phyloP scores from a whole-genome alignment of 2,888 invertebrate genomes.

The Leucophora obtusa region DNA sequence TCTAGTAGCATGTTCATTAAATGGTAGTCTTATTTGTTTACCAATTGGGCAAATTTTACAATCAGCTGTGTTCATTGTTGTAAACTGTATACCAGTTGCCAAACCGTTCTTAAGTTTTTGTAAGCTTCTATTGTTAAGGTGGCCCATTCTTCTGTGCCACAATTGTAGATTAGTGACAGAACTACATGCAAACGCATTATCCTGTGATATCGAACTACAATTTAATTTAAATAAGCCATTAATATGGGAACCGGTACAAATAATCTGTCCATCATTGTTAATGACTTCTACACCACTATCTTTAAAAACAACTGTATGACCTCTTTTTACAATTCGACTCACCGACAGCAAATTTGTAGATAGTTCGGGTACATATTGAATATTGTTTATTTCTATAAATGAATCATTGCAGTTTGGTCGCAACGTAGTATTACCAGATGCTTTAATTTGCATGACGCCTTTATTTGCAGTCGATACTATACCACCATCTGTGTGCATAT shows the following conservation, averaged over 20 bases:
- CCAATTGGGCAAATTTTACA: conserved; percentile 42
- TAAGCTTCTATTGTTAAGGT: conserved; percentile 37
- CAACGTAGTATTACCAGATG: not conserved
- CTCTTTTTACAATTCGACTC: conserved; percentile 43
- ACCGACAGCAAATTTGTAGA: conserved; percentile 47
- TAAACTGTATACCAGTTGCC: conserved; percentile 40
- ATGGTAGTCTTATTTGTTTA: conserved; percentile 54
- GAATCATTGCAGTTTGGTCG: conserved; percentile 4
- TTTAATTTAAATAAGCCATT: conserved; percentile 38
- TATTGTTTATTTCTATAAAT: conserved; percentile 25
- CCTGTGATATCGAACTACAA: not conserved
- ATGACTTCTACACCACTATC: too few species aligned
- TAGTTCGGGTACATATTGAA: conserved; percentile 24
- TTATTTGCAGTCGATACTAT: too few species aligned
- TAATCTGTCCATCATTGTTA: conserved; percentile 8
- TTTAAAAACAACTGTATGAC: conserved; percentile 39
- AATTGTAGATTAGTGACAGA: not conserved
- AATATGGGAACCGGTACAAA: conserved; percentile 5
- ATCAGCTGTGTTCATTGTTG: conserved; percentile 39
- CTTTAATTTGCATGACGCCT: conserved; percentile 3
- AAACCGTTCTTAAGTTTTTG: conserved; percentile 32
- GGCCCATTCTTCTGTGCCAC: conserved; percentile 45
- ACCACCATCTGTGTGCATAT: not conserved
- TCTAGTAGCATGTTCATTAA: conserved; percentile 55
- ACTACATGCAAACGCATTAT: conserved; percentile 16